Evolutionary conservation across 2,113 vertebrate genomes (phyloP), one percentile per base, ranked within the genome.

Genomic region (Turdus rufiventris): DNA sequence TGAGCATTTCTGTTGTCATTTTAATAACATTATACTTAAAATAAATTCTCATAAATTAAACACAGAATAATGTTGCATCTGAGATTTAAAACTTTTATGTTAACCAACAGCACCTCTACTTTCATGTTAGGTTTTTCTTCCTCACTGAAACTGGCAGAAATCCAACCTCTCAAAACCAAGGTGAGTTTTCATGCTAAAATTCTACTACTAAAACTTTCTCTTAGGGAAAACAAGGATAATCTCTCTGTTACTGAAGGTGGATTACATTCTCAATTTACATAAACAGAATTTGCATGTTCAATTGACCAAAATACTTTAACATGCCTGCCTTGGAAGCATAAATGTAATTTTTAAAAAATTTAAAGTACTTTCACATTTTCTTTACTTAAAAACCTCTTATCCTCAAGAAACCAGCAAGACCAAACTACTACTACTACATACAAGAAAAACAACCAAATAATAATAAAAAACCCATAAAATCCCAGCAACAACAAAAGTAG

Each of bases 81-180:
- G 34, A 78, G 29, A 66, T 43, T 67, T 15, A 54, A 53, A 54
- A 48, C 7, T 42, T 60, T 28, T 36, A 71, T 34, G 81, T 74
- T 57, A 70, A 78, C 9, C 11, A 83, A 73, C 24, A 84, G 53
- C 19, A 72, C 6, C 26, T 40, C 65, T 66, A 33, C 34, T 75
- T 63, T 71, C 21, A 13, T 5, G 9, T 13, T 12, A 40, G 4
- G 7, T 8, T 38, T n/a, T 38, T 9, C 4, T 31, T 84, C 51
- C 33, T 53, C 45, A 63, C 4, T 53, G 31, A 50, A 90, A 72
- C 23, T 36, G 29, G 12, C 11, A 85, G 38, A 68, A 77, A 58
- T 33, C 4, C 7, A 29, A 47, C 10, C 12, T 63, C 58, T 47
- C 3, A 4, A 60, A 43, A 42, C 4, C 6, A 15, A 0, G 0